These are phyloP conservation scores for Muraenolepis orangiensis DNA, from an alignment of 2,797 vertebrate genomes.

Conservation along the genomic window DNA sequence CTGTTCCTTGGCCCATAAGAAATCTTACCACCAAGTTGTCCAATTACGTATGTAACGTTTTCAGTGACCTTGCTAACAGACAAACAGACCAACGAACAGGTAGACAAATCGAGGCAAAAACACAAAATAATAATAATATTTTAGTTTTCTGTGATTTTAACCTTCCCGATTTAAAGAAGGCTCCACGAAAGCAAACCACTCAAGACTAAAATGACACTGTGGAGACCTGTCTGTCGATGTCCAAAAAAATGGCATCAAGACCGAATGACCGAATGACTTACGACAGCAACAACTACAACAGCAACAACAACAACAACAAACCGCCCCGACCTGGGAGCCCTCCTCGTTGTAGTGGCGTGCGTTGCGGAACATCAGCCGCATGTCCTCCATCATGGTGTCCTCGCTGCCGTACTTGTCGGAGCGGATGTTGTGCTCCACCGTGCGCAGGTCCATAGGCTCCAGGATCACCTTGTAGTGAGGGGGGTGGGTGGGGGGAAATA, in stretches of 20 bases:
- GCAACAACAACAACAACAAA: background rate
- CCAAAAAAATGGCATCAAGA: background rate
- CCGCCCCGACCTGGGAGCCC: slow-evolving; percentile 84
- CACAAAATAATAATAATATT: too few species aligned
- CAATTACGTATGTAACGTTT: too few species aligned
- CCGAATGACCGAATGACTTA: background rate
- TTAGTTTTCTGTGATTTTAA: too few species aligned
- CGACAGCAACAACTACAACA: background rate
- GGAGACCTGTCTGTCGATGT: background rate
- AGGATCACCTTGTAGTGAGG: slow-evolving; percentile 92
- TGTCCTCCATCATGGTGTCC: slow-evolving; percentile 91
- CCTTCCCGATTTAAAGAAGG: background rate
- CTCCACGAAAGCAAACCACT: background rate
- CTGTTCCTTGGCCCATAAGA: too few species aligned
- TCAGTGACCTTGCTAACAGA: too few species aligned
- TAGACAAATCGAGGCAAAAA: too few species aligned
- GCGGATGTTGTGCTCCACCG: slow-evolving; percentile 94
- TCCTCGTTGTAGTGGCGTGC: slow-evolving; percentile 98
- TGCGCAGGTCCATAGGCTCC: slow-evolving; percentile 97
- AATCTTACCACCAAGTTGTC: too few species aligned
- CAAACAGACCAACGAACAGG: too few species aligned
- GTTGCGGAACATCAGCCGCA: slow-evolving; percentile 98
- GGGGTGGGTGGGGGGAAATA: background rate
- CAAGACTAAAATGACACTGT: background rate
- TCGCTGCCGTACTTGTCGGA: slow-evolving; percentile 89